Evolutionary conservation across 2,113 vertebrate genomes (phyloP), one percentile per base, ranked within the genome.

Genomic region (Sander lucioperca): DNA sequence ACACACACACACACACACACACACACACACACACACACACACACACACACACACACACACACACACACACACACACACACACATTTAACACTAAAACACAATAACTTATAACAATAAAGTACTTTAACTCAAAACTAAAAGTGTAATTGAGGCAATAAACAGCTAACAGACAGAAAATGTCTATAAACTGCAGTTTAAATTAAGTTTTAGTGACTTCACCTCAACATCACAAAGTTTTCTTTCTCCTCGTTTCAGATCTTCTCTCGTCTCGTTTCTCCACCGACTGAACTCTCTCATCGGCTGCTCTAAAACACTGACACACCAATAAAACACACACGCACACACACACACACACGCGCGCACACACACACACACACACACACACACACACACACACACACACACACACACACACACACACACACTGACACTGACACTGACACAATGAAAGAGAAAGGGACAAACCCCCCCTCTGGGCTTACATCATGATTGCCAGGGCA

Each of bases 401-500:
- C 74, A 66, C 6, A 56, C 21, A 68, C 70, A 84, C n/a, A 62
- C 72, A 75, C 19, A 57, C 59, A 82, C 64, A 73, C 43, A 64
- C 2, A 30, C 30, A 66, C 33, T 33, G 33, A 33, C 33, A 66
- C 33, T 33, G 33, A 33, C 33, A 33, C 15, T 4, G 3, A 82
- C 23, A 84, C 59, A 84, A 76, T 69, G 71, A 74, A 74, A 74
- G 67, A 61, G 33, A 74, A 75, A 57, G 54, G 79, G 63, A 51
- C 65, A 75, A 79, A 2, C 80, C 23, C 70, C 63, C 87, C 74
- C 77, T 57, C 58, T 43, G 13, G 57, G 68, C 71, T 88, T 82
- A 88, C 80, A 87, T 88, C 87, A 84, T 4, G 5, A 83, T 91
- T 75, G 3, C 85, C 36, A 84, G 82, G 25, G 79, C 59, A 82